Conservation (phyloP, 2,113 vertebrate species). For the Deroptyus accipitrinus region DNA sequence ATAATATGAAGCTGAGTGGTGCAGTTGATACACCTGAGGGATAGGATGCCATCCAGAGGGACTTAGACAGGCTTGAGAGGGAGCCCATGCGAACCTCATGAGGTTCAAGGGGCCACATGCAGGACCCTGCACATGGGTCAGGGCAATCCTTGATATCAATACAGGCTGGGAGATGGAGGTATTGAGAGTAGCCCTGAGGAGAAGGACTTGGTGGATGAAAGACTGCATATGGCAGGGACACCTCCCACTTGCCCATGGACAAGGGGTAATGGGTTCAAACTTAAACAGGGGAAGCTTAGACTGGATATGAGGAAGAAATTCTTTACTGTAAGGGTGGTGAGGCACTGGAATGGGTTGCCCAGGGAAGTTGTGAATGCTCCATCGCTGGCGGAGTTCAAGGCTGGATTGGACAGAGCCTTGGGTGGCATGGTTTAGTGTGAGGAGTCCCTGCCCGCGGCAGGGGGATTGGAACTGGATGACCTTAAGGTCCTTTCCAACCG, state of each 20-base stretch:
- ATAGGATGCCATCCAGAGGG: not conserved
- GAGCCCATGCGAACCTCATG: not conserved
- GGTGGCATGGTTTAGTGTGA: too few relatives aligned
- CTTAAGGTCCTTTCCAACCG: too few relatives aligned
- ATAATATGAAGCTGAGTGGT: not conserved
- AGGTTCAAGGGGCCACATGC: not conserved
- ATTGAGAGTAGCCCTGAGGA: not conserved
- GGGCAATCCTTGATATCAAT: not conserved
- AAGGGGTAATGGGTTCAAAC: too few relatives aligned
- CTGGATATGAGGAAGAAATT: too few relatives aligned
- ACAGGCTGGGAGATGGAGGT: not conserved
- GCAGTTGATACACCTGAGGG: not conserved
- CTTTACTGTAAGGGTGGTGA: too few relatives aligned
- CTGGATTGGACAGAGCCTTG: too few relatives aligned
- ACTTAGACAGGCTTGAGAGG: not conserved
- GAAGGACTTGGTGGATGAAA: not conserved
- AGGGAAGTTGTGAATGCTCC: too few relatives aligned
- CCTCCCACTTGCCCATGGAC: not conserved
- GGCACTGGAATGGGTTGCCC: too few relatives aligned
- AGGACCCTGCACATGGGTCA: not conserved
- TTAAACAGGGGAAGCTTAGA: too few relatives aligned
- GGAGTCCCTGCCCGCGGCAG: too few relatives aligned
- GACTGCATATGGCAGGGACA: not conserved
- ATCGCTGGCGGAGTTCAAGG: too few relatives aligned
- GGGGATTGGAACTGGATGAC: fast-evolving